Evolutionary conservation across 2,797 vertebrate genomes (phyloP), one percentile per base, ranked within the genome.

Genomic region (Macropus fuliginosus): DNA sequence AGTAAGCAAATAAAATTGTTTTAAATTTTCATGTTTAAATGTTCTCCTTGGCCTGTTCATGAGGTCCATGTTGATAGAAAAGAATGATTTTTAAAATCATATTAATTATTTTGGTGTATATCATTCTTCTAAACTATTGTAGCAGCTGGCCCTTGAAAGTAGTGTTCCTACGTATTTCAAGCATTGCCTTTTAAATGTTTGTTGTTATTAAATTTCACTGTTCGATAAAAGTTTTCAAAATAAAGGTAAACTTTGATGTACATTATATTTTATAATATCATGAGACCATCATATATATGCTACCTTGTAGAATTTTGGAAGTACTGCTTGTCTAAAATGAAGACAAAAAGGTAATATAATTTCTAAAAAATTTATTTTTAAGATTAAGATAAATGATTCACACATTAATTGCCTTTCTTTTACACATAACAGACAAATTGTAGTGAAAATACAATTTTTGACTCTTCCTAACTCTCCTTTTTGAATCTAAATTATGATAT

Each of bases 201-300:
- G 1, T 95, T 89, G 31, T 34, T 97, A 93, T 87, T 87, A 50
- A 91, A 90, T 92, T 96, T 95, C 54, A 92, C 11, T 66, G 34
- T 3, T 21, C 11, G n/a, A 16, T 74, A 54, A 92, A 95, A 56
- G 55, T 52, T 96, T 93, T 96, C 55, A 92, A 46, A 91, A 81
- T 46, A 95, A 91, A 89, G 14, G 57, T 28, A 91, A n/a, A 46
- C 18, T 81, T 81, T 40, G 21, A 81, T 81, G 18, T 18, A 81
- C n/a, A 46, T 24, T 81, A 3, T 52, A 52, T 52, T 52, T 52
- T 52, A 8, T 52, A 6, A 52, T 52, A 52, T 52, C 50, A 52
- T 52, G 52, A 52, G 6, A 52, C 6, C 6, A 52, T 52, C 9
- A 27, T 87, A 87, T 46, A 87, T 46, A 50, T 46, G 18, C 2